Conservation (phyloP, 2,113 vertebrate species). For the Phyllopteryx taeniolatus region DNA sequence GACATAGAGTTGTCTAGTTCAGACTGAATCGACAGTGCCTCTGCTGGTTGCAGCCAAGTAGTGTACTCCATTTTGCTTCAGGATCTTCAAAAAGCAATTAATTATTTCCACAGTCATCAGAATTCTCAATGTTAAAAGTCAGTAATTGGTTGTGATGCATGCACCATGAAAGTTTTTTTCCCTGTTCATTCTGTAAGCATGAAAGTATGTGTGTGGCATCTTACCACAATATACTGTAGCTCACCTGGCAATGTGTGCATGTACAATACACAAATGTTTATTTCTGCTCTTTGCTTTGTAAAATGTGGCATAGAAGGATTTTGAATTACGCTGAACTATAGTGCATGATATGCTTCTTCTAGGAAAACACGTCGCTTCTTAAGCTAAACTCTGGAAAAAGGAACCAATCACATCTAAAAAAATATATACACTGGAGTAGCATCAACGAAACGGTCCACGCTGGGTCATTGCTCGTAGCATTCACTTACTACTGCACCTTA, state of each 20-base stretch:
- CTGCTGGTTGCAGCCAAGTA: too few relatives aligned
- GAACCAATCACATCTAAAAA: neutral
- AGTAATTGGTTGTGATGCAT: too few relatives aligned
- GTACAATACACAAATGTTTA: neutral
- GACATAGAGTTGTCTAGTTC: too few relatives aligned
- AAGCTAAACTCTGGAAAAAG: neutral
- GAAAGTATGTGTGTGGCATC: neutral
- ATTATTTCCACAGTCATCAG: too few relatives aligned
- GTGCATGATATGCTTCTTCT: neutral
- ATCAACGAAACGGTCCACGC: neutral
- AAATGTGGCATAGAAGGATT: neutral
- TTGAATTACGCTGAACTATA: too few relatives aligned
- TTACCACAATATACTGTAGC: neutral
- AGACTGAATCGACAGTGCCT: too few relatives aligned
- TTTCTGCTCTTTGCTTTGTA: neutral
- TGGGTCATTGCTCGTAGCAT: neutral
- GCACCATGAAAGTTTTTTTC: neutral
- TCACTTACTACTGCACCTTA: conserved; percentile 17
- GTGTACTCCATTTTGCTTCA: too few relatives aligned
- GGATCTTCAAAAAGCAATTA: too few relatives aligned
- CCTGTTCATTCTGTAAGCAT: neutral
- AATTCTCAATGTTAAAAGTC: too few relatives aligned
- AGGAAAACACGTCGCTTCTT: neutral
- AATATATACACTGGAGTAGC: neutral
- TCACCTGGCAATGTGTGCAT: neutral